phyloP scores from a whole-genome alignment of 1,140 invertebrate species.

The Venturia canescens region DNA sequence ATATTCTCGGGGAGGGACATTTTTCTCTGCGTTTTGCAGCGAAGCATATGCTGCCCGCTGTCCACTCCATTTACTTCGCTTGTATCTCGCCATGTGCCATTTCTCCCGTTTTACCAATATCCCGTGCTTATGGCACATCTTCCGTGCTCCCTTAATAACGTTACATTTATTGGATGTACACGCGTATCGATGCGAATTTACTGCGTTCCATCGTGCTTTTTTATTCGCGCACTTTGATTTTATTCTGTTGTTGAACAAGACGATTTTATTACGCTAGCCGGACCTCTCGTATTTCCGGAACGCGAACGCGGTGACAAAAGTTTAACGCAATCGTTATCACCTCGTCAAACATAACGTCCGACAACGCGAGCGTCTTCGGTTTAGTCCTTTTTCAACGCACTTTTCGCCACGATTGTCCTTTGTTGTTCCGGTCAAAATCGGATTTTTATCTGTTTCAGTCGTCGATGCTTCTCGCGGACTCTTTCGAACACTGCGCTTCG shows the following conservation, averaged over 20 bases:
- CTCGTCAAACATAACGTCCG: no score
- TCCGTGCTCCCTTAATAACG: not conserved
- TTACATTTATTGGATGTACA: no score
- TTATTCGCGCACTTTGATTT: no score
- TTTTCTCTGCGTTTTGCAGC: conserved; percentile 47
- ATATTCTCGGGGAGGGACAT: conserved; percentile 54
- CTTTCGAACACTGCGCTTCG: conserved; percentile 19
- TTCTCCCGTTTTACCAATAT: conserved; percentile 57
- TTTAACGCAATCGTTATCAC: no score
- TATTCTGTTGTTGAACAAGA: no score
- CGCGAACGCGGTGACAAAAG: no score
- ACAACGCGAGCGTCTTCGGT: no score
- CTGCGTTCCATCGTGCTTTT: no score
- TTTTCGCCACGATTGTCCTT: not conserved
- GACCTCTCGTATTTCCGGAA: no score
- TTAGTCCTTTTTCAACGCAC: no score
- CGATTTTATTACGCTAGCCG: no score
- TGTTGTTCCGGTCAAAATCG: not conserved
- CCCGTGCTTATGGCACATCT: conserved; percentile 29
- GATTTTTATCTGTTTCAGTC: not conserved
- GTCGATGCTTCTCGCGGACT: not conserved
- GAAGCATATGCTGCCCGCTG: conserved; percentile 77
- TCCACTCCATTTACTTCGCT: conserved; percentile 76
- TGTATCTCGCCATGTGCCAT: conserved; percentile 62
- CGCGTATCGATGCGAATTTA: no score